Conservation (phyloP, 2,888 invertebrate species). For the Pasiphila rectangulata region DNA sequence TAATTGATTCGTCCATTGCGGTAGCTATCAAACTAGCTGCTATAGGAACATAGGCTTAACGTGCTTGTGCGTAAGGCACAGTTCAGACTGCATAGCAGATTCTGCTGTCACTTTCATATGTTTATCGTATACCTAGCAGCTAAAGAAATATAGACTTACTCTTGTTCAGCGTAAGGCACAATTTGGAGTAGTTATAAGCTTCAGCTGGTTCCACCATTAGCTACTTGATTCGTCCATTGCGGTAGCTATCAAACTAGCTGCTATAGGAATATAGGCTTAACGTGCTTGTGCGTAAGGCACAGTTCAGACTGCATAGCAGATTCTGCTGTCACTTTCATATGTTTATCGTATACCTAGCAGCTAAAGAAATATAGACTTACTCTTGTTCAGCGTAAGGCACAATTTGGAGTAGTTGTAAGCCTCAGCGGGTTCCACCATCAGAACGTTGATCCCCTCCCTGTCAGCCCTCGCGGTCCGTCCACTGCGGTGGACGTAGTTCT, state of each 20-base stretch:
- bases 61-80: too few species aligned
- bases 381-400: conserved; percentile 90
- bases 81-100: too few species aligned
- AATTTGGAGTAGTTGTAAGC: conserved; percentile 88
- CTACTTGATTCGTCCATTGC: conserved; percentile 92
- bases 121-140: too few species aligned
- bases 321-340: too few species aligned
- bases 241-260: background rate
- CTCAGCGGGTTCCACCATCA: conserved; percentile 95
- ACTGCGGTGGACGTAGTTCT: conserved; percentile 98
- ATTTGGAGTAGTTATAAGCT: conserved; percentile 86
- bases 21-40: background rate
- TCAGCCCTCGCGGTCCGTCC: conserved; percentile 97
- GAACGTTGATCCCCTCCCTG: conserved; percentile 93
- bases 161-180: conserved; percentile 92
- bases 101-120: too few species aligned
- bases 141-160: conserved; percentile 80
- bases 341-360: too few species aligned
- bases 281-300: conserved; percentile 90
- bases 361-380: conserved; percentile 75
- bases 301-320: too few species aligned
- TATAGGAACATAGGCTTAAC: too few species aligned
- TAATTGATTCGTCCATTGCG: conserved; percentile 92
- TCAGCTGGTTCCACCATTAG: conserved; percentile 95
- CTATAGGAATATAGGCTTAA: conserved; percentile 76